These are phyloP conservation scores for Cerastoderma edule DNA, from an alignment of 2,888 invertebrate species.

Conservation along the genomic window DNA sequence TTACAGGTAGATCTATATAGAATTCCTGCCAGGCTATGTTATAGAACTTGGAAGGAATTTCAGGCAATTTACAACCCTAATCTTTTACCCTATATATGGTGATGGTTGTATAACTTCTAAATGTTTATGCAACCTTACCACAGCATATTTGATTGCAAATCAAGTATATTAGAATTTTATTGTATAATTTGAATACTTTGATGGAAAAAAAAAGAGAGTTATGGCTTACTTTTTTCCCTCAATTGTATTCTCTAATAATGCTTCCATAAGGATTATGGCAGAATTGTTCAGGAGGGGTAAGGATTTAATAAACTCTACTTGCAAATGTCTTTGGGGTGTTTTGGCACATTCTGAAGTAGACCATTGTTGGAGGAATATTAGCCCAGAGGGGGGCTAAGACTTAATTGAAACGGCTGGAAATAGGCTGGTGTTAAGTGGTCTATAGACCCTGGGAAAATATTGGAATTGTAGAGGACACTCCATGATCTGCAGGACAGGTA, in stretches of 20 bases:
- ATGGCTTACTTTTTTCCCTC: too few relatives aligned
- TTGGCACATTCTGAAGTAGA: slow-evolving; percentile 30
- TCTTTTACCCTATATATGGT: too few relatives aligned
- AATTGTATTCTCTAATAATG: too few relatives aligned
- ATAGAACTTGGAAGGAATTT: slow-evolving; percentile 46
- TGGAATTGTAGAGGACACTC: slow-evolving; percentile 14
- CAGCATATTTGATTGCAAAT: too few relatives aligned
- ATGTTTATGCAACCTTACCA: too few relatives aligned
- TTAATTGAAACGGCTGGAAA: slow-evolving; percentile 11
- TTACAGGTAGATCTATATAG: slow-evolving; percentile 48
- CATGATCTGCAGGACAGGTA: too few relatives aligned
- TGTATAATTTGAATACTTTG: not conserved
- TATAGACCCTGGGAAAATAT: slow-evolving; percentile 23
- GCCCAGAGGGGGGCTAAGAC: not conserved
- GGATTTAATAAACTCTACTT: slow-evolving; percentile 9
- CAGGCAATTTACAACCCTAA: slow-evolving; percentile 53
- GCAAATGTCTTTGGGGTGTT: slow-evolving; percentile 23
- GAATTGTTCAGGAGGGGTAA: not conserved
- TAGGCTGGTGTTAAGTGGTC: not conserved
- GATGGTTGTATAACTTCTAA: too few relatives aligned
- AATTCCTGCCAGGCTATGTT: slow-evolving; percentile 45
- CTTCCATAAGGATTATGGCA: not conserved
- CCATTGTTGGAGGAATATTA: slow-evolving; percentile 18
- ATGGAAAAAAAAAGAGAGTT: too few relatives aligned
- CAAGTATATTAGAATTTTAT: not conserved